A percentile compares a stretch with the other conserved stretches of the same genome.
Conservation (phyloP, 1,140 invertebrate species). For the Nixonia krombeini region DNA sequence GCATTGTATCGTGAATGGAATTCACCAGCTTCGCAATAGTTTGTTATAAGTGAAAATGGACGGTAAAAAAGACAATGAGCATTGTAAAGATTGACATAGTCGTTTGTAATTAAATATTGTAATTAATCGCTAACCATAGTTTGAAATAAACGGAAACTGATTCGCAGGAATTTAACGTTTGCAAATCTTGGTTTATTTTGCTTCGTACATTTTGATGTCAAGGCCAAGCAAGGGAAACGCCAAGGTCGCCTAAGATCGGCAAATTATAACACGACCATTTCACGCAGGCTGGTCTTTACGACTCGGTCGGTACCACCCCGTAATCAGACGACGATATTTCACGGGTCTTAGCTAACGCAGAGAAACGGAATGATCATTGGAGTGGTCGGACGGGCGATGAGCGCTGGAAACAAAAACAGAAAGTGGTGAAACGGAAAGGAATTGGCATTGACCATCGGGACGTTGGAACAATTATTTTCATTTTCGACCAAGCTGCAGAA, state of each 20-base stretch:
- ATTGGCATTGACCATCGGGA: constrained; percentile 23
- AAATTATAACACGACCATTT: constrained; percentile 31
- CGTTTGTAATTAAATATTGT: too few species aligned
- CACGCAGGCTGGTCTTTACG: constrained; percentile 26
- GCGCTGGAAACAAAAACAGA: constrained; percentile 17
- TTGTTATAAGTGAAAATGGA: too few species aligned
- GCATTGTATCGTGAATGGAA: too few species aligned
- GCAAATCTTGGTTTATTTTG: constrained; percentile 8
- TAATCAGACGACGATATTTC: constrained; percentile 53
- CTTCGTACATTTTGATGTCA: constrained; percentile 35
- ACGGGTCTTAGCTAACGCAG: constrained; percentile 29
- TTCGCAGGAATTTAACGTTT: constrained; percentile 12
- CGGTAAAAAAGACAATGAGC: too few species aligned
- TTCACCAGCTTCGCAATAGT: too few species aligned
- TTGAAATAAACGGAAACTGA: too few species aligned
- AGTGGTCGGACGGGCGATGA: constrained; percentile 15
- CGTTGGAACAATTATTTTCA: constrained; percentile 22
- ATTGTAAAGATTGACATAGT: too few species aligned
- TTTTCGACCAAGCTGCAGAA: constrained; percentile 11
- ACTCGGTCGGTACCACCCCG: constrained; percentile 30
- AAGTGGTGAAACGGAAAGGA: constrained; percentile 22
- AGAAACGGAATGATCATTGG: constrained; percentile 16
- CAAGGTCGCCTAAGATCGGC: constrained; percentile 28
- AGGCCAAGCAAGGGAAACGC: constrained; percentile 21
- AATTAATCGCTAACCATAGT: too few species aligned